These are phyloP conservation scores for Pyrochroa serraticornis DNA, from an alignment of 2,888 invertebrate species.

Conservation along the genomic window DNA sequence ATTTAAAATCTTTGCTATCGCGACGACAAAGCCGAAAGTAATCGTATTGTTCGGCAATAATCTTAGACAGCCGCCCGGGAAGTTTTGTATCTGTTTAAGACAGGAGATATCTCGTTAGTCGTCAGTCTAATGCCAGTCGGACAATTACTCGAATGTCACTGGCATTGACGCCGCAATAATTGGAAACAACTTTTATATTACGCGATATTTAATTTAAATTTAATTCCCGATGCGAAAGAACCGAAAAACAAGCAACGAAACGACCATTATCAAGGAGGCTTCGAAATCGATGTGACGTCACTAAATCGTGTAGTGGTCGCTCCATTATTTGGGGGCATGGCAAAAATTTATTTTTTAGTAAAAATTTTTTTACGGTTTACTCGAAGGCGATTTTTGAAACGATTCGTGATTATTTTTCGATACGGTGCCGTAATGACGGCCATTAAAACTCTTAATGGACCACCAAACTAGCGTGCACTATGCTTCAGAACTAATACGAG, in stretches of 20 bases:
- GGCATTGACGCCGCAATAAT: conserved; percentile 56
- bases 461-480: conserved; percentile 7
- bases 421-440: conserved; percentile 5
- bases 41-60: no score
- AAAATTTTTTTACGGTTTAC: no score
- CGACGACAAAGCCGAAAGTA: no score
- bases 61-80: not conserved
- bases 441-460: conserved; percentile 10
- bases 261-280: no score
- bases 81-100: conserved; percentile 21
- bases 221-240: conserved; percentile 45
- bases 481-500: conserved; percentile 35
- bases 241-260: no score
- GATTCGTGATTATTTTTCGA: no score
- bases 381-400: no score
- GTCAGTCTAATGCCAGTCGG: conserved; percentile 43
- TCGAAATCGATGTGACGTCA: no score
- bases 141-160: conserved; percentile 53
- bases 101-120: conserved; percentile 25
- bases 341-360: no score
- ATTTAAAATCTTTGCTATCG: no score
- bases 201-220: conserved; percentile 53
- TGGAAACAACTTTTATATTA: conserved; percentile 51
- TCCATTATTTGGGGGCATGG: no score
- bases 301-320: no score